These are phyloP conservation scores for Cnemophilus loriae DNA, from an alignment of 2,113 vertebrate genomes.

Conservation along the genomic window DNA sequence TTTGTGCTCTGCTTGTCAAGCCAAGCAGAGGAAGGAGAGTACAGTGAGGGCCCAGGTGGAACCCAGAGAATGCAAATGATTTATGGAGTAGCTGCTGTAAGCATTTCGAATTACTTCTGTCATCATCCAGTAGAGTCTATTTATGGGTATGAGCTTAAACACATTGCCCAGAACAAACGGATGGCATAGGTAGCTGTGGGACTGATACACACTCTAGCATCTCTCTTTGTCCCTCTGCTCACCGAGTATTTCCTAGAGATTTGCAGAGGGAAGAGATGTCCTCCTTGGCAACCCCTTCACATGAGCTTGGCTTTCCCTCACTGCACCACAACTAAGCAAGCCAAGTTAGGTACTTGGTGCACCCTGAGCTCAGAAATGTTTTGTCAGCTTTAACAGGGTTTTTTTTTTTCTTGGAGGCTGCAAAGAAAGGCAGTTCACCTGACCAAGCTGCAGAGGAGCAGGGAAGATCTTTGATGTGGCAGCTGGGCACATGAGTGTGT, in stretches of 20 bases:
- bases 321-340: background rate
- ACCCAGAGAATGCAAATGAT: conserved; percentile 24
- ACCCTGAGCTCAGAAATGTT: background rate
- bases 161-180: background rate
- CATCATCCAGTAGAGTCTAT: background rate
- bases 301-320: background rate
- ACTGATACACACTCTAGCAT: background rate
- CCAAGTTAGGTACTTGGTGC: background rate
- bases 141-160: background rate
- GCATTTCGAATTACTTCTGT: background rate
- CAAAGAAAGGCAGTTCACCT: background rate
- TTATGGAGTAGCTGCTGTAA: conserved; percentile 31
- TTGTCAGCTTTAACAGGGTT: background rate
- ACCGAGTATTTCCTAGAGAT: background rate
- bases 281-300: background rate
- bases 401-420: background rate
- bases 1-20: background rate
- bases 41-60: conserved; percentile 2
- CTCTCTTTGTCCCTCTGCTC: background rate
- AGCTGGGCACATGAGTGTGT: background rate
- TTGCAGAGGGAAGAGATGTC: background rate
- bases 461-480: background rate
- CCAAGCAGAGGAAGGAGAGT: background rate
- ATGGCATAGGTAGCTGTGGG: background rate
- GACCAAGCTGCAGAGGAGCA: background rate